phyloP scores from a whole-genome alignment of 2,113 vertebrate species.

The Formicarius rufipectus region DNA sequence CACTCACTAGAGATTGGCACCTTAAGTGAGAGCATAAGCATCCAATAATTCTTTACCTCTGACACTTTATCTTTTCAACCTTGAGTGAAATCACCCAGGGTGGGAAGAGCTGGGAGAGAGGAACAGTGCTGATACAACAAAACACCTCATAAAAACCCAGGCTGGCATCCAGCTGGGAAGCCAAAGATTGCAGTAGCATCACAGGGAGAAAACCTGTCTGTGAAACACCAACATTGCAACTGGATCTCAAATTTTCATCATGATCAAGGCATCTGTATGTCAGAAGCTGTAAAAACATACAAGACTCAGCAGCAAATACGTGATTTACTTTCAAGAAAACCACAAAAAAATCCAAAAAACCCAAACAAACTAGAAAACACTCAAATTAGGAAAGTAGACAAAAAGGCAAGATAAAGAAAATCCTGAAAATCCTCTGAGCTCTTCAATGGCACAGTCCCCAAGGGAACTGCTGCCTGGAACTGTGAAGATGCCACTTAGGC shows the following conservation, averaged over 20 bases:
- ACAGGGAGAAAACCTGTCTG: background rate
- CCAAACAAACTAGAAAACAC: background rate
- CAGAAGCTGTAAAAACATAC: background rate
- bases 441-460: background rate
- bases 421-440: background rate
- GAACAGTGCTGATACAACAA: background rate
- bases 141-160: background rate
- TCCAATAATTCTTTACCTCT: background rate
- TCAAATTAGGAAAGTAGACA: background rate
- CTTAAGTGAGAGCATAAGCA: background rate
- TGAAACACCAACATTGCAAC: background rate
- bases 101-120: background rate
- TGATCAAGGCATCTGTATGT: background rate
- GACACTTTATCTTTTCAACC: background rate
- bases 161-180: background rate
- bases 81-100: background rate
- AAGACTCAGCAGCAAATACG: background rate
- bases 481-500: background rate
- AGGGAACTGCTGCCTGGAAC: background rate
- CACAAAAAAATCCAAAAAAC: too few relatives aligned
- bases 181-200: background rate
- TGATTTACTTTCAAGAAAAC: background rate
- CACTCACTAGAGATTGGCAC: background rate
- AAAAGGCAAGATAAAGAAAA: background rate
- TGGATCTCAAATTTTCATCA: background rate